phyloP scores from a whole-genome alignment of 2,888 invertebrate genomes.

The Habrosyne pyritoides region DNA sequence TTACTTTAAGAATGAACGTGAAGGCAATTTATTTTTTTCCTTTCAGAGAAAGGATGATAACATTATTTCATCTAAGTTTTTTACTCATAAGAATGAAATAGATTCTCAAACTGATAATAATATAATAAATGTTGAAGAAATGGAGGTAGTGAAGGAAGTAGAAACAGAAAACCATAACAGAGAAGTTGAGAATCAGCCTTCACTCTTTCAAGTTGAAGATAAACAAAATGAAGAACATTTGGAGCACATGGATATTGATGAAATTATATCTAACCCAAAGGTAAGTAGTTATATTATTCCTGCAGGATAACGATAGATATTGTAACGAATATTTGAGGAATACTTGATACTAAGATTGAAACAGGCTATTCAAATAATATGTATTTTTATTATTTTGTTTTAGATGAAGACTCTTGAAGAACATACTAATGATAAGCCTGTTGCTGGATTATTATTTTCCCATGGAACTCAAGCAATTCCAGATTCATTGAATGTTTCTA shows the following conservation, averaged over 20 bases:
- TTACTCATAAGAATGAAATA: conserved; percentile 32
- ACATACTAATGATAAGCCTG: conserved; percentile 34
- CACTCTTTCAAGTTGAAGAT: conserved; percentile 7
- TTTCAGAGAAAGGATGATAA: conserved; percentile 49
- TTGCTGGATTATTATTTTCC: conserved; percentile 56
- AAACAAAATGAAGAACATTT: conserved; percentile 12
- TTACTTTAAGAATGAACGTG: too few species aligned
- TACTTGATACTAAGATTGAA: too few species aligned
- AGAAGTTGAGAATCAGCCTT: not conserved
- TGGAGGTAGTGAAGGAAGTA: conserved; percentile 19
- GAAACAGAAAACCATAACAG: not conserved
- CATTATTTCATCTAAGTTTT: conserved; percentile 63
- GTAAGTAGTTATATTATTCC: conserved; percentile 5
- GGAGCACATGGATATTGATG: conserved; percentile 21
- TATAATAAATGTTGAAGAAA: conserved; percentile 24
- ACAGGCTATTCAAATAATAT: too few species aligned
- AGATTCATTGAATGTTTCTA: conserved; percentile 63
- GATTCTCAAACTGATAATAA: conserved; percentile 16
- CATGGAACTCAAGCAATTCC: conserved; percentile 58
- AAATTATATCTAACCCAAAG: conserved; percentile 7
- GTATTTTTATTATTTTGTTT: not conserved
- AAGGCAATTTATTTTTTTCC: too few species aligned
- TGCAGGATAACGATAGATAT: too few species aligned
- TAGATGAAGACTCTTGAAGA: conserved; percentile 22
- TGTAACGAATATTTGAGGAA: too few species aligned